A percentile compares a stretch with the other conserved stretches of the same genome.
These are phyloP conservation scores for Macrobrachium rosenbergii DNA, from an alignment of 1,140 invertebrate genomes.

Conservation along the genomic window DNA sequence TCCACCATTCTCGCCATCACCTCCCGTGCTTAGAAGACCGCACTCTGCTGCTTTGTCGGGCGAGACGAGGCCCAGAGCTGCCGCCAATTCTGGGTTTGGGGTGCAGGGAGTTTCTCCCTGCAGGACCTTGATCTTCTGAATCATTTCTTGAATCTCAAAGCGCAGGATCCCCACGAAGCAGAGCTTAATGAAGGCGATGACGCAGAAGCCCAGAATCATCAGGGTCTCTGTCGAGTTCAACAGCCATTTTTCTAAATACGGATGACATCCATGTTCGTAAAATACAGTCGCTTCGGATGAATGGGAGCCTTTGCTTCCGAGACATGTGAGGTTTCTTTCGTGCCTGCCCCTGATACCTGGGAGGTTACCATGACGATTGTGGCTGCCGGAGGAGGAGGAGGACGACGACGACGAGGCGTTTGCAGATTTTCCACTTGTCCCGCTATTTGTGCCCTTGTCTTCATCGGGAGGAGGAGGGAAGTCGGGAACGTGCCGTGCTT, in stretches of 20 bases:
- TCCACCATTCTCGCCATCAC: slow-evolving; percentile 6
- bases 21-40: slow-evolving; percentile 39
- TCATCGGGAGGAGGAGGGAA: background rate
- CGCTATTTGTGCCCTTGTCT: background rate
- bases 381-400: background rate
- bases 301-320: background rate
- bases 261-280: slow-evolving; percentile 77
- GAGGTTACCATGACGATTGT: background rate
- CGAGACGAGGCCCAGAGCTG: slow-evolving; percentile 66
- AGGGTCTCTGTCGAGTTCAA: slow-evolving; percentile 83
- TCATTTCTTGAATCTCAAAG: slow-evolving; percentile 75
- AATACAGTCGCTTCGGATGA: slow-evolving; percentile 7
- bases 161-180: slow-evolving; percentile 89
- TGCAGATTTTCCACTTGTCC: background rate
- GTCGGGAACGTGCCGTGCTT: slow-evolving; percentile 27
- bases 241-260: slow-evolving; percentile 80
- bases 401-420: too few species aligned
- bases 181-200: slow-evolving; percentile 89
- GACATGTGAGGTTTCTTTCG: slow-evolving; percentile 53
- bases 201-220: slow-evolving; percentile 89
- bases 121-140: slow-evolving; percentile 84
- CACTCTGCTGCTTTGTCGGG: slow-evolving; percentile 46
- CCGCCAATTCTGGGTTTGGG: slow-evolving; percentile 68
- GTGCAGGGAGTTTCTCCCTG: slow-evolving; percentile 70
- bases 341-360: background rate